Evolutionary conservation across 2,113 vertebrate genomes (phyloP), one percentile per base, ranked within the genome.

Genomic region (Lophura nycthemera): DNA sequence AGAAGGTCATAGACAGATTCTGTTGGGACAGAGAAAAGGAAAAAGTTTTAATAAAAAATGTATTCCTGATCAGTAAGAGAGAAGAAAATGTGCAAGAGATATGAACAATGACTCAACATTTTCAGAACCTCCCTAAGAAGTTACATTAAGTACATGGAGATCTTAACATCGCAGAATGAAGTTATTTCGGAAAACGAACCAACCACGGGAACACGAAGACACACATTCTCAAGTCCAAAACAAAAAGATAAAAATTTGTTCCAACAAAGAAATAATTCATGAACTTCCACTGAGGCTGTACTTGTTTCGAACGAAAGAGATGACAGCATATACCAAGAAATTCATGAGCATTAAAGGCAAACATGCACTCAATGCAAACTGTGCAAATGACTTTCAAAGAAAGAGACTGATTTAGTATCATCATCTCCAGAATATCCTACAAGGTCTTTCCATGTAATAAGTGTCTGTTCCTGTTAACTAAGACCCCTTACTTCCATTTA

Each of bases 1-100:
- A 99, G 99, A 98, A 99, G 99, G 97, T 99, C 99, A 99, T 99
- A 99, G 97, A 99, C 98, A 90, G 99, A 99, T 97, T 99, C 99
- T 99, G 93, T 84, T 10, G 77, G 77, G 52, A 93, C 93, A 36
- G 11, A 67, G 11, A 25, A 84, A 61, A 79, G 77, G 21, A 86
- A 22, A 79, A 12, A 25, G 21, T 10, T 59, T 70, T 10, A 8
- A 77, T 75, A 22, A 93, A 59, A 87, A 69, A 30, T 19, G 6
- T 48, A 21, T 34, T 32, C 4, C 0, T 22, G 30, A 10, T 60
- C 69, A 50, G 8, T 10, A 45, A 13, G 1, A 50, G 36, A 38
- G 48, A 47, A 86, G 11, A 83, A 92, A 69, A 75, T 1, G 5
- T 27, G 50, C 60, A 7, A 29, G 73, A 87, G n/a, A 86, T 21